Evolutionary conservation across 2,113 vertebrate genomes (phyloP), one percentile per base, ranked within the genome.

Genomic region (Thomomys bottae): DNA sequence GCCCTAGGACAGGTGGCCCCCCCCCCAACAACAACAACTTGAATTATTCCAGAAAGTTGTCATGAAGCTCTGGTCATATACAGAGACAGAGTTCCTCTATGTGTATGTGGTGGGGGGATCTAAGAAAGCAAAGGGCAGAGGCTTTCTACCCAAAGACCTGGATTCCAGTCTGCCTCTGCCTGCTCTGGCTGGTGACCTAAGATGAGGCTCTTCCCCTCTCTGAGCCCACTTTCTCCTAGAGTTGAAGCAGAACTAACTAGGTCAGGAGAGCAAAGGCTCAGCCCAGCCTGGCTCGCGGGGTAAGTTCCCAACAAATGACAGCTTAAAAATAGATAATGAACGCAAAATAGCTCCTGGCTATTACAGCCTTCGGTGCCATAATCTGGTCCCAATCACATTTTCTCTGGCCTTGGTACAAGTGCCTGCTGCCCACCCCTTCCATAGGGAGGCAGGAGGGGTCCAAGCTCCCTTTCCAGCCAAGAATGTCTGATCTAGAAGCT

Each of bases 321-420:
- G 32, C 57, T 91, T 93, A 84, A 84, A 81, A 89, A 89, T 77
- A 91, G 90, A 78, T 40, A 24, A 64, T 1, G 76, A 68, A 79
- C 70, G 81, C 40, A 20, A 54, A 78, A 42, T 8, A 89, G 76
- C 73, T 89, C 67, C 63, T 49, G 32, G 81, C 49, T 54, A 54
- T 92, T 71, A 45, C 68, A 38, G 67, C 17, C 0, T 34, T 15
- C 54, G 57, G 26, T 17, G 70, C 59, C 68, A 67, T 38, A 36
- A 64, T 64, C 75, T 66, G 73, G 81, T 34, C 45, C 79, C 91
- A 34, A 1, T 77, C 80, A 54, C 57, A 54, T 71, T 70, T 75
- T 28, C 23, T 10, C 6, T 3, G 63, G 64, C 76, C 75, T 76
- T 5, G 10, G 42, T 7, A 45, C 30, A 4, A 72, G 23, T 18